These are phyloP conservation scores for Oriolus oriolus DNA, from an alignment of 2,113 vertebrate genomes.

Conservation along the genomic window DNA sequence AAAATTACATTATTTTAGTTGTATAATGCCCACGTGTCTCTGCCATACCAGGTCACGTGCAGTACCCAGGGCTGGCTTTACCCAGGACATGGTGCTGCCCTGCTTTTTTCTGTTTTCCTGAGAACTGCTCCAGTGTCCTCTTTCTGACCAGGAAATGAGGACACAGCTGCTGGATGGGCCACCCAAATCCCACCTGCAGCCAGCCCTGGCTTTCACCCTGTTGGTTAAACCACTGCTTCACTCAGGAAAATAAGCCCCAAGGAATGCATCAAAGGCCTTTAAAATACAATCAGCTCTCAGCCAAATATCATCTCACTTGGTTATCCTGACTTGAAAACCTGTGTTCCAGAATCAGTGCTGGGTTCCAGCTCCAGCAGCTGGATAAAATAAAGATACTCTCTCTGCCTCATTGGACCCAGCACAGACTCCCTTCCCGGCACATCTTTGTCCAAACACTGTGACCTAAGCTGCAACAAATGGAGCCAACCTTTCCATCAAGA, in stretches of 20 bases:
- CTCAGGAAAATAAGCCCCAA: background rate
- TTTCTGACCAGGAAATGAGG: background rate
- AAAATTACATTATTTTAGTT: background rate
- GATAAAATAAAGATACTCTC: background rate
- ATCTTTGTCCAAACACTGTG: constrained; percentile 23
- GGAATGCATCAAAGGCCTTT: background rate
- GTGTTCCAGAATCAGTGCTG: background rate
- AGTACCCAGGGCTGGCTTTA: background rate
- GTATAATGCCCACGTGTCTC: background rate
- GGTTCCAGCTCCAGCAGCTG: background rate
- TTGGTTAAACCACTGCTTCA: background rate
- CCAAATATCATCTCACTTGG: background rate
- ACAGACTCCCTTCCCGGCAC: background rate
- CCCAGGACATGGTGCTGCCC: background rate
- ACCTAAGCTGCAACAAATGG: constrained; percentile 37
- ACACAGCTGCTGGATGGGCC: background rate
- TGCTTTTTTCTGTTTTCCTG: background rate
- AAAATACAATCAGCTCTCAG: background rate
- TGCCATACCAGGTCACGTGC: background rate
- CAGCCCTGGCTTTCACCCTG: background rate
- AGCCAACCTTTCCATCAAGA: constrained; percentile 63
- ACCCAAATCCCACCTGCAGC: background rate
- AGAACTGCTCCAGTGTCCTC: background rate
- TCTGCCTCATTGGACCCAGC: background rate
- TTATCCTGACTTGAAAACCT: background rate